Conservation (phyloP, 2,797 vertebrate genomes). For the Macrochelys suwanniensis region DNA sequence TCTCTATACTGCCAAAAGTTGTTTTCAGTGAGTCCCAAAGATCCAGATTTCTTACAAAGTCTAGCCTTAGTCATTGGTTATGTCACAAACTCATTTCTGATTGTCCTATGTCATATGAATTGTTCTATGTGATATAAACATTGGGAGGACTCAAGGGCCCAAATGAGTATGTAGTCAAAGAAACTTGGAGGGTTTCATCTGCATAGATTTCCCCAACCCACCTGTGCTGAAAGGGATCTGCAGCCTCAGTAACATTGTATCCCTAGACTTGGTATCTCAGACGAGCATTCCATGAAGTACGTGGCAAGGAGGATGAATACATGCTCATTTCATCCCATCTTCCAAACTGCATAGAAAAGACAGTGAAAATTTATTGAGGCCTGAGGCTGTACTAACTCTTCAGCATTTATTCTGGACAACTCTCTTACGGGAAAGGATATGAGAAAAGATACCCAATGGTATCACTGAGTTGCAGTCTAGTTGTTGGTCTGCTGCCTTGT, state of each 20-base stretch:
- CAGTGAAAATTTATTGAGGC: not conserved
- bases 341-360: no score
- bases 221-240: not conserved
- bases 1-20: not conserved
- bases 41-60: not conserved
- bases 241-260: not conserved
- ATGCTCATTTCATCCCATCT: no score
- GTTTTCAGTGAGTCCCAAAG: not conserved
- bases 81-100: not conserved
- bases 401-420: not conserved
- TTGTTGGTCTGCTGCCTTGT: not conserved
- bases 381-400: slow-evolving; percentile 18
- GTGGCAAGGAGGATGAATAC: no score
- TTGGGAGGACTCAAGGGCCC: not conserved
- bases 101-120: not conserved
- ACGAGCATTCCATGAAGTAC: no score
- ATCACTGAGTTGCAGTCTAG: not conserved
- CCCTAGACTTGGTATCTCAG: not conserved
- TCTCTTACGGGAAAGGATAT: not conserved
- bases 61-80: not conserved
- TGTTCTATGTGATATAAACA: not conserved
- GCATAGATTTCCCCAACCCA: not conserved
- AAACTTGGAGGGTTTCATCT: not conserved
- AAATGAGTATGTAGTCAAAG: not conserved
- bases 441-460: not conserved